Base-by-base conservation (phyloP, 2,888 invertebrate genomes). In the Electrophaes corylata region DNA sequence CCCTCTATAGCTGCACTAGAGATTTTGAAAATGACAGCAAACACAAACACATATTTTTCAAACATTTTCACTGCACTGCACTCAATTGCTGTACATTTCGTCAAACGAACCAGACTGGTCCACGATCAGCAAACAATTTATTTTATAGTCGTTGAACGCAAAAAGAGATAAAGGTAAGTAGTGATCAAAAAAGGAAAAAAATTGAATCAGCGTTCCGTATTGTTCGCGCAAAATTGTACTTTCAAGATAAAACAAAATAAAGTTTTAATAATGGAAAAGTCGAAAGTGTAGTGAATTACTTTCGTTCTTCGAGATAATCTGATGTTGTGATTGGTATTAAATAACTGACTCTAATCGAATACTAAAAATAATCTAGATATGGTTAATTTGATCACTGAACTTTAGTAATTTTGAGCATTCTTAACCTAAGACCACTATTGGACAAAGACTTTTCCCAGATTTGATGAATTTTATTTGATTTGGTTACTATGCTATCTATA, bases 91-190 rank as follows among this genome's bases (percentile, higher is more conserved):
- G 67, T 65, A 71, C 88, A 89, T 89, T 81, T 83, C 88, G 73
- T 69, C 73, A 65, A 68, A 61, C 62, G 68, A 63, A 62, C 75
- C 66, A 64, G 67, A 90, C 89, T 91, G 89, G 80, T 86, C 66
- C 65, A 51, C 56, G 66, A 66, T 70, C 69, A 65, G 60, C 66
- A 71, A 65, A 66, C 77, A 76, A 82, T 82, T 84, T 83, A 77
- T 88, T 91, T 84, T 91, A 91, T 91, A 91, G 79, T 61, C 67
- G 63, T 69, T 66, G 65, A 67, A 62, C 66, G 66, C 73, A 64
- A 75, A 78, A 73, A 86, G 45, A 53, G 6, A 3, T 58, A 53
- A 48, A 48, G 47, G 81, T 86, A 81, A 81, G 72, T 67, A 73
- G 60, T 65, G 51, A 68, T 60, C 66, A 78, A 76, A 81, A 82